Percentiles rank a stretch among this genome's conserved stretches.
These are phyloP conservation scores for Sceloporus tristichus DNA, from an alignment of 2,113 vertebrate genomes.

Conservation along the genomic window DNA sequence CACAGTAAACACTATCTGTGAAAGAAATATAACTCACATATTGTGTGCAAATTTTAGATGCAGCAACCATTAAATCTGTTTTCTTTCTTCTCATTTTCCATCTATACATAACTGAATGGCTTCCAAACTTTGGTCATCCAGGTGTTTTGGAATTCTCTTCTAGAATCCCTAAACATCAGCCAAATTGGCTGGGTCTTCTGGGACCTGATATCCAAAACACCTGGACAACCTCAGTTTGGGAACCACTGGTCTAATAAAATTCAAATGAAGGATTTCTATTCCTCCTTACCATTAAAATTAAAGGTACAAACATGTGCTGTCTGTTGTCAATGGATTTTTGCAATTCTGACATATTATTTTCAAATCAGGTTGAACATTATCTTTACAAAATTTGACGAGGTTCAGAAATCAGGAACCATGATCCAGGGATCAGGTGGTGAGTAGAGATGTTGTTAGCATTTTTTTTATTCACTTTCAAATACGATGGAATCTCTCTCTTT, in stretches of 20 bases:
- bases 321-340: background rate
- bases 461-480: background rate
- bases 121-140: too few species aligned
- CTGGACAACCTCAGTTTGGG: too few species aligned
- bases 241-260: too few species aligned
- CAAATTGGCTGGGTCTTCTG: background rate
- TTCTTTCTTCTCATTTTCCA: background rate
- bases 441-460: conserved; percentile 61
- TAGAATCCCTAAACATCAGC: too few species aligned
- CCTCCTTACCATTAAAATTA: background rate
- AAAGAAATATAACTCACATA: background rate
- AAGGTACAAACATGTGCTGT: background rate
- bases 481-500: background rate
- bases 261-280: background rate
- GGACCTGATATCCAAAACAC: too few species aligned
- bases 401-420: conserved; percentile 98
- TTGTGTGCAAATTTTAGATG: background rate
- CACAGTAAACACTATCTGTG: background rate
- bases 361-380: conserved; percentile 95
- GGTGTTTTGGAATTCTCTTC: too few species aligned
- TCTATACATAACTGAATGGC: background rate
- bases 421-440: conserved; percentile 90
- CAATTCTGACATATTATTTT: conserved; percentile 50
- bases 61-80: too few species aligned
- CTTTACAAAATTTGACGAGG: conserved; percentile 97